Base-by-base conservation (phyloP, 2,888 invertebrate species). In the Meloe dianella region DNA sequence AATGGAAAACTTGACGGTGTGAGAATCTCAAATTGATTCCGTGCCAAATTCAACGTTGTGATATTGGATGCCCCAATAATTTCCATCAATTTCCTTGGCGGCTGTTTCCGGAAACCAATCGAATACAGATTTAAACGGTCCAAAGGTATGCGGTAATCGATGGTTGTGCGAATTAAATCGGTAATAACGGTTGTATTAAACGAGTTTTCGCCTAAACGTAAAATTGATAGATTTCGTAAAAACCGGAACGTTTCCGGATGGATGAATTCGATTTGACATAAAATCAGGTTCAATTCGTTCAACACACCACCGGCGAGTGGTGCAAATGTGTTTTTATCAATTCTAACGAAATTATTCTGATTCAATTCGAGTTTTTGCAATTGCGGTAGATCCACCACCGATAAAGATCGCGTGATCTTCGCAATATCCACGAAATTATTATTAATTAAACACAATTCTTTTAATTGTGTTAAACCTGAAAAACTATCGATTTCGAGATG, bases 11-110 rank as follows among this genome's bases (percentile, higher is more conserved):
- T 79, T n/a, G 85, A 81, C 10, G 85, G 82, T 12, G 77, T 75
- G 8, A 89, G 84, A 1, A 84, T 77, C 80, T 88, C 87, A 74
- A 89, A 88, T 72, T 87, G 87, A 75, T 89, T 89, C 60, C 85
- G 79, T 0, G 86, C 83, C 51, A 89, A 75, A 62, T 82, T 83
- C 56, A 89, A 78, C 58, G 81, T 79, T 30, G 82, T 85, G 51
- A 89, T 84, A 2, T 85, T 86, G 0, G 87, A 85, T 17, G 84
- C 80, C 7, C 87, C 86, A 60, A 89, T 85, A 0, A 85, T 81
- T 65, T 85, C 78, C 74, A 89, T 78, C 7, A 89, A 75, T 4
- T 79, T 71, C 65, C 74, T 83, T 0, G 88, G 88, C 0, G 86
- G 85, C 24, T 80, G 78, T 75, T 85, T 87, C 56, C 87, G 83